Base-by-base conservation (phyloP, 2,797 vertebrate species). In the Pseudochromis fuscus region DNA sequence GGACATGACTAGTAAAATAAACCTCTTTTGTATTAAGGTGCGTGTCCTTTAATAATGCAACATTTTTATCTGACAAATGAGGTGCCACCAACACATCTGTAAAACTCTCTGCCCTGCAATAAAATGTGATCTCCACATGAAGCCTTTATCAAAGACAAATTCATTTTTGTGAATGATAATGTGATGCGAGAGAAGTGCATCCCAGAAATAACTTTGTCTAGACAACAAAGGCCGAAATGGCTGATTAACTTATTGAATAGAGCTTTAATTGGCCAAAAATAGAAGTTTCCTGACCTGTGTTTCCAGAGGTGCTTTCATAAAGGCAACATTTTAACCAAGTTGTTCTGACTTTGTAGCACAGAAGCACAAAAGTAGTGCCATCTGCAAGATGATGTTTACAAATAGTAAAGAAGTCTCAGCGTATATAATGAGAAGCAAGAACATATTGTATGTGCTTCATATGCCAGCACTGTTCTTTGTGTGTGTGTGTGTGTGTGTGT, bases 131-230 rank as follows among this genome's bases (percentile, higher is more conserved):
- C 51, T 81, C 13, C 2, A 31, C 35, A 24, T 11, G 1, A 51
- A 51, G n/a, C 3, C 46, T 70, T 60, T 35, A 53, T 75, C 33
- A 55, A 66, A 68, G 38, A 24, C 21, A 2, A 15, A 4, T 55
- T 21, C 4, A 18, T 72, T 61, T 78, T 84, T 87, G 60, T 87
- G 77, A 87, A 77, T 85, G 77, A 77, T 68, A 49, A 60, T 65
- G 49, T 25, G 50, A 77, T 62, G 52, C 46, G 60, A 87, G 49
- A 23, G 72, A 61, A 27, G 30, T 66, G 48, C 61, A 55, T 59
- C 75, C 59, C 71, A 68, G 58, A 87, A 87, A 86, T 86, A 85
- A 68, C 80, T 74, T 35, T 12, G 67, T 76, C 65, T 72, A 60
- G 67, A 82, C 85, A 82, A 72, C 68, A 79, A 72, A 82, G 70